phyloP scores from a whole-genome alignment of 2,797 vertebrate genomes.

The Falco rusticolus region DNA sequence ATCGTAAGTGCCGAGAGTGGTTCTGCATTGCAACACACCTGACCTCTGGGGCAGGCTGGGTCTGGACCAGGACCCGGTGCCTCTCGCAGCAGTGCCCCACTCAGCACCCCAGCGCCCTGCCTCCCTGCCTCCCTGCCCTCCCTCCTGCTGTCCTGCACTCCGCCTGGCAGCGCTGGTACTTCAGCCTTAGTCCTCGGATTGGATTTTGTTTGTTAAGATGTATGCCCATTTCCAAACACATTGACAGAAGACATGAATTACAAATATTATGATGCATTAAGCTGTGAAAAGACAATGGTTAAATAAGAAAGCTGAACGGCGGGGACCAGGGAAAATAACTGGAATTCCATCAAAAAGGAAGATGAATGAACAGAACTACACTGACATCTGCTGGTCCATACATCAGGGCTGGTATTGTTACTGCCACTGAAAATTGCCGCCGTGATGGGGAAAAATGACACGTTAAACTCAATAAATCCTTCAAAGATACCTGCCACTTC shows the following conservation, averaged over 20 bases:
- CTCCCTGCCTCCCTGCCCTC: not conserved
- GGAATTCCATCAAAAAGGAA: slow-evolving; percentile 72
- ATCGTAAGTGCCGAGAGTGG: not conserved
- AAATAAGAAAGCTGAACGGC: slow-evolving; percentile 73
- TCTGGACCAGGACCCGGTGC: not conserved
- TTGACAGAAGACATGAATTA: slow-evolving; percentile 68
- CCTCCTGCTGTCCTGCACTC: not conserved
- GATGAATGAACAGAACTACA: slow-evolving; percentile 81
- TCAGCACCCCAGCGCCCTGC: slow-evolving; percentile 50
- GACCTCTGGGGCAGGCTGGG: not conserved
- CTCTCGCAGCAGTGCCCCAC: not conserved
- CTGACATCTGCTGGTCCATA: slow-evolving; percentile 82
- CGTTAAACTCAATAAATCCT: slow-evolving; percentile 54
- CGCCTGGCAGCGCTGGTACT: not conserved
- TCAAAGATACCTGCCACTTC: slow-evolving; percentile 6
- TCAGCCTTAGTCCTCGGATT: not conserved
- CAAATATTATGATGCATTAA: slow-evolving; percentile 76
- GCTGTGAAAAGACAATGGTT: slow-evolving; percentile 74
- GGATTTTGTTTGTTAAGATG: slow-evolving; percentile 56
- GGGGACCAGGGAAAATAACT: slow-evolving; percentile 59
- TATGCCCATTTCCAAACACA: slow-evolving; percentile 50
- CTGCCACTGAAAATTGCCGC: not conserved
- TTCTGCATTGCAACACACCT: not conserved
- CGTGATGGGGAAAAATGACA: slow-evolving; percentile 16
- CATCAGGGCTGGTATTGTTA: slow-evolving; percentile 24